Conservation (phyloP, 2,113 vertebrate species). For the Oreocharis arfaki region DNA sequence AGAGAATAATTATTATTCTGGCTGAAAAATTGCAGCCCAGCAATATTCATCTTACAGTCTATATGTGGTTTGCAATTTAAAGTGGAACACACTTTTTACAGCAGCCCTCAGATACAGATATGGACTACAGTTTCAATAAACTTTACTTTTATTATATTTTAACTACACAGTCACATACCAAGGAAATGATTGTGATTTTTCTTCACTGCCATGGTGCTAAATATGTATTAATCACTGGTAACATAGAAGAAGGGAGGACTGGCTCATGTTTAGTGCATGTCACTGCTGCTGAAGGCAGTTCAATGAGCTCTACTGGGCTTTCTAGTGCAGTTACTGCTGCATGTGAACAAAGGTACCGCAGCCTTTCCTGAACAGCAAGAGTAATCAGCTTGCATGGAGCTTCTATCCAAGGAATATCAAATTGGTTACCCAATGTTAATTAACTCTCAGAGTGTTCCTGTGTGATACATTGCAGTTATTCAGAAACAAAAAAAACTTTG, state of each 20-base stretch:
- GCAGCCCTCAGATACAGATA: not conserved
- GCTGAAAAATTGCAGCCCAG: not conserved
- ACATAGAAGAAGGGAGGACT: not conserved
- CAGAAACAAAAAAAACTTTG: not conserved
- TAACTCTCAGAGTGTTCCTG: not conserved
- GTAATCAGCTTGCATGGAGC: not conserved
- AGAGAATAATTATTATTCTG: not conserved
- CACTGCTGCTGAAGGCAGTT: not conserved
- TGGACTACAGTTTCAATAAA: not conserved
- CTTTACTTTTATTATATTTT: not conserved
- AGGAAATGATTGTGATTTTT: not conserved
- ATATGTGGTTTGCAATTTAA: not conserved
- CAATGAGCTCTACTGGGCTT: not conserved
- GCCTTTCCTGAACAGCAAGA: not conserved
- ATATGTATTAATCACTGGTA: not conserved
- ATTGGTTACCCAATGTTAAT: not conserved
- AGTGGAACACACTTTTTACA: not conserved
- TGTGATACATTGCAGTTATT: not conserved
- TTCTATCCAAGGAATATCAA: conserved; percentile 15
- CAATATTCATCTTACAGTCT: not conserved
- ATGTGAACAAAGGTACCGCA: not conserved
- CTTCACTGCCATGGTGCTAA: not conserved
- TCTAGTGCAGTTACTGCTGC: not conserved
- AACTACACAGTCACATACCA: not conserved
- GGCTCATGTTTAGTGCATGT: not conserved